A percentile compares a stretch with the other conserved stretches of the same genome.
Evolutionary conservation across 1,140 invertebrate genomes (phyloP).

Genomic region (Heliconius himera): DNA sequence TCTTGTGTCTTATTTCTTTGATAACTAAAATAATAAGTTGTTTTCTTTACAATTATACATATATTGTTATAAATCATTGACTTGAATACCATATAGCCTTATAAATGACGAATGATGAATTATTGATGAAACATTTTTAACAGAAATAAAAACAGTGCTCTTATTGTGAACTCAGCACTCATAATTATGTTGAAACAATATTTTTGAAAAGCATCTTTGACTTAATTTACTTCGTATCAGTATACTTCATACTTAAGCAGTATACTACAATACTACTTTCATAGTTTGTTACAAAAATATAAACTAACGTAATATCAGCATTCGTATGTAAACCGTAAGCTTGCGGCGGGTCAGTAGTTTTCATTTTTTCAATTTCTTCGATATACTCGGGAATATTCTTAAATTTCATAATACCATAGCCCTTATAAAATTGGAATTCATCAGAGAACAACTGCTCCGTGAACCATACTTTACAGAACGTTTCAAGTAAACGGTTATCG

Average conservation of each 20-base stretch:
- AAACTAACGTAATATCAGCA: slow-evolving; percentile 94
- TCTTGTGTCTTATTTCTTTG: slow-evolving; percentile 96
- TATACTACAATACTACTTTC: neutral
- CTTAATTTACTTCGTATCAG: too few species aligned
- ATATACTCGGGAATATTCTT: slow-evolving; percentile 90
- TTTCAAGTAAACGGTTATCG: slow-evolving; percentile 93
- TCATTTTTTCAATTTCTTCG: slow-evolving; percentile 94
- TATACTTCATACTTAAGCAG: neutral
- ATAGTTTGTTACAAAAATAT: neutral
- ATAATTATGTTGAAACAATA: too few species aligned
- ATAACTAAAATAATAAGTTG: slow-evolving; percentile 72
- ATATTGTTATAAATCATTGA: too few species aligned
- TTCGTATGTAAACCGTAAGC: slow-evolving; percentile 97
- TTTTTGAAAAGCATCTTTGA: too few species aligned
- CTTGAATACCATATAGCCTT: too few species aligned
- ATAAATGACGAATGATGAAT: too few species aligned
- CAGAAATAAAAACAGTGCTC: too few species aligned
- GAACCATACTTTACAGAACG: slow-evolving; percentile 95
- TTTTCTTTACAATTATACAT: too few species aligned
- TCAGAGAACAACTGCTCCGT: slow-evolving; percentile 90
- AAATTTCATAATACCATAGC: slow-evolving; percentile 91
- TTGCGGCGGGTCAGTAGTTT: slow-evolving; percentile 94
- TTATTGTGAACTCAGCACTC: too few species aligned
- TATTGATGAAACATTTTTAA: too few species aligned
- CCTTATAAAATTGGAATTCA: slow-evolving; percentile 93